phyloP scores from a whole-genome alignment of 2,888 invertebrate genomes.

The Gari tellinella region DNA sequence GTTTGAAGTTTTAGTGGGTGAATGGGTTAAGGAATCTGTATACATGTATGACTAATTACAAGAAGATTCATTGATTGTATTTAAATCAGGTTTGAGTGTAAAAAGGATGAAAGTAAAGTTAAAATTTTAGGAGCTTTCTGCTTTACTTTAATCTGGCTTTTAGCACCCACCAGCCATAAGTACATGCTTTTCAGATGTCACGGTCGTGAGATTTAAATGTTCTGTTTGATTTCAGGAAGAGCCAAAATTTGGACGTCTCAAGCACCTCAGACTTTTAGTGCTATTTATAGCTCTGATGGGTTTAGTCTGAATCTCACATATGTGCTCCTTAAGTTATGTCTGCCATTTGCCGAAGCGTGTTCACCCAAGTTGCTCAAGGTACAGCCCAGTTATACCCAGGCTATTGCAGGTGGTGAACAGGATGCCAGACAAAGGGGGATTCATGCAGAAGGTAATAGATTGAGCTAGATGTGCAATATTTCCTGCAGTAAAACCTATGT shows the following conservation, averaged over 20 bases:
- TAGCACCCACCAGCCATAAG: too few species aligned
- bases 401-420: slow-evolving; percentile 62
- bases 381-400: slow-evolving; percentile 88
- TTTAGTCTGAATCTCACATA: slow-evolving; percentile 93
- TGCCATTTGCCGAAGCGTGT: slow-evolving; percentile 89
- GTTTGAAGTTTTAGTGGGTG: too few species aligned
- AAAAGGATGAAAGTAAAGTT: too few species aligned
- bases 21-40: too few species aligned
- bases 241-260: slow-evolving; percentile 94
- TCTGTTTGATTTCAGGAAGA: slow-evolving; percentile 85
- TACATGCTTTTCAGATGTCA: too few species aligned
- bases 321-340: slow-evolving; percentile 92
- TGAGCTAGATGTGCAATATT: too few species aligned
- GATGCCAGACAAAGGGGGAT: slow-evolving; percentile 70
- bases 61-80: too few species aligned
- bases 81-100: too few species aligned
- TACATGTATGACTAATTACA: too few species aligned
- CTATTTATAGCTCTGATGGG: slow-evolving; percentile 88
- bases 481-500: too few species aligned
- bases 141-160: too few species aligned
- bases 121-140: too few species aligned
- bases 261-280: slow-evolving; percentile 80
- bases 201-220: slow-evolving; percentile 1
- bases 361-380: slow-evolving; percentile 90
- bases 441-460: slow-evolving; percentile 72